Conservation (phyloP, 2,888 invertebrate genomes). For the Cephus nigrinus region DNA sequence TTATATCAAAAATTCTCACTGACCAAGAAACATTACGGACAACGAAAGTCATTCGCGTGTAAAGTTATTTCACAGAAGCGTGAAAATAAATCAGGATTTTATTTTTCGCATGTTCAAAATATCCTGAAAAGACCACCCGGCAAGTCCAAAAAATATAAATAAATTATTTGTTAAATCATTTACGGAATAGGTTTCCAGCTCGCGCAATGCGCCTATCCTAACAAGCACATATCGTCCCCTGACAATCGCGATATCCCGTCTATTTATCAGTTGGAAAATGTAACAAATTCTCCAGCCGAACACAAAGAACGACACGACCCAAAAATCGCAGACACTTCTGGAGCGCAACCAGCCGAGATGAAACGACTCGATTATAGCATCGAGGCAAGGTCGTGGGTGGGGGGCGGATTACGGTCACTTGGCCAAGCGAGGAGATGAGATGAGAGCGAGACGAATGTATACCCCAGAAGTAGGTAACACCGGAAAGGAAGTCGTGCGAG, state of each 20-base stretch:
- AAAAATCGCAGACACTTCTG: slow-evolving; percentile 21
- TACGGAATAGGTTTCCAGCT: slow-evolving; percentile 17
- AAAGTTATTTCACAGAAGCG: no score
- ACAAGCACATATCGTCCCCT: neutral
- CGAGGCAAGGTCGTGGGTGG: slow-evolving; percentile 4
- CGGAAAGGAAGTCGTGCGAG: slow-evolving; percentile 6
- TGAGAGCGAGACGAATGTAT: slow-evolving; percentile 14
- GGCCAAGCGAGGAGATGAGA: slow-evolving; percentile 12
- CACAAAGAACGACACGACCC: slow-evolving; percentile 7
- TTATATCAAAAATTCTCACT: no score
- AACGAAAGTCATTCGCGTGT: no score
- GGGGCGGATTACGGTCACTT: slow-evolving; percentile 28
- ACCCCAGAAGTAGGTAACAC: neutral
- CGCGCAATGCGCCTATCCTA: neutral
- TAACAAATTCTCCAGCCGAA: slow-evolving; percentile 11
- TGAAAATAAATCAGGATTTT: no score
- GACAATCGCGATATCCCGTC: neutral
- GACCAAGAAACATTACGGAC: no score
- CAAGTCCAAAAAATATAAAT: neutral
- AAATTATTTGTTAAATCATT: neutral
- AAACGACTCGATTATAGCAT: slow-evolving; percentile 29
- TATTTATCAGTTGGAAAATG: slow-evolving; percentile 21
- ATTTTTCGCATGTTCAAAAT: no score
- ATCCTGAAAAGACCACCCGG: no score
- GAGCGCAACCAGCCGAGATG: slow-evolving; percentile 14